Conservation (phyloP, 2,888 invertebrate species). For the Orthonychiurus folsomi region DNA sequence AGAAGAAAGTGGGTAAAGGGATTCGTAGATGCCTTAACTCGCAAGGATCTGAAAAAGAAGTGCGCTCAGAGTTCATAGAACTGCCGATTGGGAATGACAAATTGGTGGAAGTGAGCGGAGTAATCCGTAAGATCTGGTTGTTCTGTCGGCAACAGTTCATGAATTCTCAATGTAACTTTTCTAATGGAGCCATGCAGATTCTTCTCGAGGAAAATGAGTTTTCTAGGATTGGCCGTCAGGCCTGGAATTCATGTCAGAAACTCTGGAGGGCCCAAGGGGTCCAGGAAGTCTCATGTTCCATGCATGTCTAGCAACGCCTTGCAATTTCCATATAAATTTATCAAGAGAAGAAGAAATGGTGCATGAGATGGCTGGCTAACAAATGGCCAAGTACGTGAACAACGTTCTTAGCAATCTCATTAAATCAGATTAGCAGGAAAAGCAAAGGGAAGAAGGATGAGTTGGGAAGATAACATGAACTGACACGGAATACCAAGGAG, state of each 20-base stretch:
- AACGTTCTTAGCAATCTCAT: conserved; percentile 18
- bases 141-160: background rate
- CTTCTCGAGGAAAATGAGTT: background rate
- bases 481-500: conserved; percentile 8
- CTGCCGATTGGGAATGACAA: background rate
- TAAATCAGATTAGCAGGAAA: conserved; percentile 15
- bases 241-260: background rate
- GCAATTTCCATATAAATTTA: background rate
- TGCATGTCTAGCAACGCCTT: background rate
- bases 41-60: too few species aligned
- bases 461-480: conserved; percentile 12
- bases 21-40: too few species aligned
- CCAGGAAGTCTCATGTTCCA: background rate
- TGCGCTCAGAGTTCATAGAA: background rate
- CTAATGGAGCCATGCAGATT: background rate
- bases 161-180: background rate
- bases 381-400: conserved; percentile 11
- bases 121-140: background rate
- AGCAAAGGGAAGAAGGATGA: background rate
- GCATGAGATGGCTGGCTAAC: background rate
- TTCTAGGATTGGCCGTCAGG: background rate
- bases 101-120: background rate
- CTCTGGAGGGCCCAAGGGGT: background rate
- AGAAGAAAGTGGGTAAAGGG: too few species aligned
- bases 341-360: background rate